Evolutionary conservation across 2,797 vertebrate species (phyloP), one percentile per base, ranked within the genome.

Genomic region (Stomatorhinus walkeri): DNA sequence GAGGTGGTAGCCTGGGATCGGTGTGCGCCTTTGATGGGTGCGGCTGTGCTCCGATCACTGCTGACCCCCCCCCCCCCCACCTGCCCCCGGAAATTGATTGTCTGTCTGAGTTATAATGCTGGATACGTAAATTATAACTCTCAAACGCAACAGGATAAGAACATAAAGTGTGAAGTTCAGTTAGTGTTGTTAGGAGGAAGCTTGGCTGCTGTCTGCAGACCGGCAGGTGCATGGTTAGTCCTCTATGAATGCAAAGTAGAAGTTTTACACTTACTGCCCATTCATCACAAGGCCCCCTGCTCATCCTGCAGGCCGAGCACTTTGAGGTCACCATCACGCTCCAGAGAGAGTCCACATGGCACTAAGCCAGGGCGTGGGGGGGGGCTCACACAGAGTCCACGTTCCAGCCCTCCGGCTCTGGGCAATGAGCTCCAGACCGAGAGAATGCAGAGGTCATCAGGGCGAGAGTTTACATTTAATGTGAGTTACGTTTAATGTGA

Each of bases 401-500:
- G 46, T 51, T 22, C 19, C 81, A 28, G 43, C 48, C 83, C 16
- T 59, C 76, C 36, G 36, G 72, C 89, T 88, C 89, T 84, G 90
- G 94, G 93, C 94, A 94, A 94, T 94, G 94, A 94, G 91, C 93
- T 95, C 95, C 94, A 95, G 94, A 92, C 93, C 91, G 92, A 90
- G 91, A 48, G 90, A 40, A 4, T 89, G 72, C 64, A n/a, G 43
- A 56, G 79, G 56, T 28, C 83, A 9, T 12, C 43, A 3, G n/a
- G n/a, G 72, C 43, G 1, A 16, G 2, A 1, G 36, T 48, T 72
- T 28, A 46, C 43, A 0, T 46, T 46, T 5, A 46, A 46, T 46
- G 5, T 46, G 43, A 46, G 43, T 16, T 28, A 46, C 43, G 1
- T 46, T 46, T 5, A 46, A 46, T 46, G 5, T 46, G 43, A 46